A percentile compares a stretch with the other conserved stretches of the same genome.
These are phyloP conservation scores for Biston stratarius DNA, from an alignment of 2,888 invertebrate species.

Conservation along the genomic window DNA sequence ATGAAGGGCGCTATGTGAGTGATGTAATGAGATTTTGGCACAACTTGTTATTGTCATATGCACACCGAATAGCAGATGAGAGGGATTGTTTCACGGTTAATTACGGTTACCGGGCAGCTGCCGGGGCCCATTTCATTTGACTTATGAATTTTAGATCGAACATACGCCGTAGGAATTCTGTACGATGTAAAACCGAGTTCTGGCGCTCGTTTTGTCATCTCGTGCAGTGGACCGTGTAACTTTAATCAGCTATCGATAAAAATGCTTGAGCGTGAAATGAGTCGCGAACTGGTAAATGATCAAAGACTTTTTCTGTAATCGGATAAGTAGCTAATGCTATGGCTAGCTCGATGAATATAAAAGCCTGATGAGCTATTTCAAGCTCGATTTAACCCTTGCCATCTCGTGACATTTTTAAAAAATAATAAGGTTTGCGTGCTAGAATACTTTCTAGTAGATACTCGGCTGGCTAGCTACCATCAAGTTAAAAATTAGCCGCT, in stretches of 20 bases:
- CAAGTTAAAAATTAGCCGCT: too few species aligned
- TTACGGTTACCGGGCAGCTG: conserved; percentile 54
- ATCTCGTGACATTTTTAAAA: background rate
- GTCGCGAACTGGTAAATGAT: conserved; percentile 72
- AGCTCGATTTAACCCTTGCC: conserved; percentile 1
- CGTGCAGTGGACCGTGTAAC: conserved; percentile 66
- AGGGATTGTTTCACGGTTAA: conserved; percentile 72
- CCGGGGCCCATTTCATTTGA: conserved; percentile 48
- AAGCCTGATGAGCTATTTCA: background rate
- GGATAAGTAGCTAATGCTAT: conserved; percentile 47
- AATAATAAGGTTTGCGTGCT: too few species aligned
- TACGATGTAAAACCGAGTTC: background rate
- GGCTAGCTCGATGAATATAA: conserved; percentile 10
- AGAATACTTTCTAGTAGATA: too few species aligned
- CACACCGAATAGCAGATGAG: conserved; percentile 78
- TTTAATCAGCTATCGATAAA: conserved; percentile 74
- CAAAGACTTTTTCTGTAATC: conserved; percentile 62
- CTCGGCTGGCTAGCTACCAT: too few species aligned
- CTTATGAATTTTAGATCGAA: conserved; percentile 67
- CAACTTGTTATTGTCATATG: conserved; percentile 81
- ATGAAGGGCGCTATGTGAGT: conserved; percentile 72
- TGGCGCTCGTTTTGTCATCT: conserved; percentile 61
- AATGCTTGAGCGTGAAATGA: conserved; percentile 70
- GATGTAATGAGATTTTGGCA: conserved; percentile 81
- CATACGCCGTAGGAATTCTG: background rate